phyloP scores from a whole-genome alignment of 37 sponge, comb jelly and placozoan species.

The Aplysina aerophoba region DNA sequence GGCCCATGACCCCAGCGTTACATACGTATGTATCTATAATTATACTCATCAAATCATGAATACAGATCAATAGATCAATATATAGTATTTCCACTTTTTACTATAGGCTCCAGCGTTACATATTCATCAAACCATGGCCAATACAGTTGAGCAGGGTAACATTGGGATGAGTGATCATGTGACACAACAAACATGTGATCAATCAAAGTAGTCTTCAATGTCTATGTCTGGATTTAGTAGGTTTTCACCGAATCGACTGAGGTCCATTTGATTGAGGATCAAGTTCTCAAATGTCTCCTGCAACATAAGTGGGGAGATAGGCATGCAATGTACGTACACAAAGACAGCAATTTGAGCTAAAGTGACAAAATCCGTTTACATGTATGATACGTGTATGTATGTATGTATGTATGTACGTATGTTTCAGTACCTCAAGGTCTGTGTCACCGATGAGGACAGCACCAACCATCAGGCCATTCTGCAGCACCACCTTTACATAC shows the following conservation, averaged over 20 bases:
- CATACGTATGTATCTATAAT: too few relatives aligned
- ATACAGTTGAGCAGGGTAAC: too few relatives aligned
- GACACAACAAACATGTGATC: slow-evolving; percentile 23
- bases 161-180: too few relatives aligned
- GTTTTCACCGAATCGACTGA: slow-evolving; percentile 81
- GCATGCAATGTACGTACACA: not conserved
- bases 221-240: slow-evolving; percentile 94
- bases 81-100: too few relatives aligned
- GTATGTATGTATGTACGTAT: not conserved
- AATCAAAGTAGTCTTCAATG: slow-evolving; percentile 99
- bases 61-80: too few relatives aligned
- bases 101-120: too few relatives aligned
- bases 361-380: too few relatives aligned
- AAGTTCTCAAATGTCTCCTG: slow-evolving; percentile 98
- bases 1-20: too few relatives aligned
- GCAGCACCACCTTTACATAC: slow-evolving; percentile 88
- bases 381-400: not conserved
- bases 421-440: slow-evolving; percentile 79
- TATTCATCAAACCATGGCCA: too few relatives aligned
- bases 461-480: slow-evolving; percentile 86
- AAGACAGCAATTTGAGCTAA: not conserved
- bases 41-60: too few relatives aligned
- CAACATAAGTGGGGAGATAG: not conserved
- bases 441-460: slow-evolving; percentile 97
- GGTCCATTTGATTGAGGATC: slow-evolving; percentile 94